Conservation (phyloP, 2,888 invertebrate genomes). For the Mystacides longicornis region DNA sequence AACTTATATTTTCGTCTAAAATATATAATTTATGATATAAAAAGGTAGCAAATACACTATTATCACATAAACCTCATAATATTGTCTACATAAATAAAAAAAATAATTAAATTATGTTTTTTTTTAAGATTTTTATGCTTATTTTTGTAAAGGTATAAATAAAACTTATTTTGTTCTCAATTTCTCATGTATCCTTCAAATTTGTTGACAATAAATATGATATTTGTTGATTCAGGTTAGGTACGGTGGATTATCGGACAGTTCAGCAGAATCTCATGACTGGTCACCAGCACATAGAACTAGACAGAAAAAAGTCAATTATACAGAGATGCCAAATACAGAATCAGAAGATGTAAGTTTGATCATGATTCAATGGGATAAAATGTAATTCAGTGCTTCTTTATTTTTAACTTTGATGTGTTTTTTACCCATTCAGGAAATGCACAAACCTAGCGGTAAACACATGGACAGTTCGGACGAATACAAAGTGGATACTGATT, state of each 20-base stretch:
- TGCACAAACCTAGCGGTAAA: slow-evolving; percentile 48
- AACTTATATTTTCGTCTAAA: background rate
- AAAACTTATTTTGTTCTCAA: background rate
- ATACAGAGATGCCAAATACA: slow-evolving; percentile 67
- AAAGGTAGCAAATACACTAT: background rate
- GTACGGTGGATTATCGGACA: slow-evolving; percentile 50
- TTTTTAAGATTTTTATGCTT: background rate
- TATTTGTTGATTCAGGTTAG: slow-evolving; percentile 33
- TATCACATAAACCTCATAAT: background rate
- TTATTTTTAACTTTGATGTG: too few relatives aligned
- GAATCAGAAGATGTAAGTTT: slow-evolving; percentile 64
- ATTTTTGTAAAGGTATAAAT: slow-evolving; percentile 2
- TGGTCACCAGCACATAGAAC: slow-evolving; percentile 60
- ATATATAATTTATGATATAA: background rate
- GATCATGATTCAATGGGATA: background rate
- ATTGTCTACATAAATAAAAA: background rate
- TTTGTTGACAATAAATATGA: too few relatives aligned
- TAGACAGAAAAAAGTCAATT: slow-evolving; percentile 66
- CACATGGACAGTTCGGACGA: slow-evolving; percentile 50
- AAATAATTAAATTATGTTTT: background rate
- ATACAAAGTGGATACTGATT: slow-evolving; percentile 34
- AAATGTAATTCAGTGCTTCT: too few relatives aligned
- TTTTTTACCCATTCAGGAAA: slow-evolving; percentile 33
- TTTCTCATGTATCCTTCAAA: background rate
- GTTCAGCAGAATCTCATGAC: slow-evolving; percentile 45